phyloP scores from a whole-genome alignment of 1,140 invertebrate species.

The Parapsyche elsis region DNA sequence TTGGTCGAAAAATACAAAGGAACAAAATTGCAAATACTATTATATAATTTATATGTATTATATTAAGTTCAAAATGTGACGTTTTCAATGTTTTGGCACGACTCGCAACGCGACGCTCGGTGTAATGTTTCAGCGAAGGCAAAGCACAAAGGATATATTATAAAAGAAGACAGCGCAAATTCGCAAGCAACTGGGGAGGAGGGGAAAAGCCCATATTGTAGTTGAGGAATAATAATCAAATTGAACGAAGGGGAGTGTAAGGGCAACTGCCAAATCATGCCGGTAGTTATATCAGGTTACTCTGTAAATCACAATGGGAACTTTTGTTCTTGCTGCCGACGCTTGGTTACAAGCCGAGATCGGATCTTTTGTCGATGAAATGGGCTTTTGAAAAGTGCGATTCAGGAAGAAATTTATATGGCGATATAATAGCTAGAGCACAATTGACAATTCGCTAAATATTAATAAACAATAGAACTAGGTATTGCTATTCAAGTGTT shows the following conservation, averaged over 20 bases:
- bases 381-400: constrained; percentile 5
- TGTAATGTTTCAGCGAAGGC: background rate
- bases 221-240: background rate
- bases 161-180: background rate
- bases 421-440: background rate
- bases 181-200: background rate
- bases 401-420: background rate
- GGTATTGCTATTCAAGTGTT: too few species aligned
- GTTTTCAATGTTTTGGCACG: background rate
- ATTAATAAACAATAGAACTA: too few species aligned
- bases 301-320: constrained; percentile 31
- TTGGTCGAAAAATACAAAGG: too few species aligned
- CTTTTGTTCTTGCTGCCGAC: constrained; percentile 9
- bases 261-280: constrained; percentile 26
- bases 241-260: background rate
- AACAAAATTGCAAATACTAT: too few species aligned
- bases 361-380: background rate
- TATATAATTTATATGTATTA: too few species aligned
- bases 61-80: background rate
- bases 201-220: background rate
- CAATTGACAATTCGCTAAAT: too few species aligned
- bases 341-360: background rate
- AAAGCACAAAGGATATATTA: background rate
- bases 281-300: constrained; percentile 39
- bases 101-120: background rate